phyloP scores from a whole-genome alignment of 2,888 invertebrate genomes.

The Drosophila heteroneura region DNA sequence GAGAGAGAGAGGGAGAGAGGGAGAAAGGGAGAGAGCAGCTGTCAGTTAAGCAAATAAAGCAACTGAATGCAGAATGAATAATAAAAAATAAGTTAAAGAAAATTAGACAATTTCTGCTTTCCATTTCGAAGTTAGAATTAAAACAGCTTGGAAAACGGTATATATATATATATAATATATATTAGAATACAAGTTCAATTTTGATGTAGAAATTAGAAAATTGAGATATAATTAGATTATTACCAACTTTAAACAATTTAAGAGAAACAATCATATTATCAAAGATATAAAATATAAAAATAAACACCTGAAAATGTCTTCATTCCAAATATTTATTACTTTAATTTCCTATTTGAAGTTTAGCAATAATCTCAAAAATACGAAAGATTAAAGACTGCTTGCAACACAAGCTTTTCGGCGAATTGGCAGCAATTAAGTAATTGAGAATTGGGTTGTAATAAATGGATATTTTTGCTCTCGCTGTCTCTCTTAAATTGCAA shows the following conservation, averaged over 20 bases:
- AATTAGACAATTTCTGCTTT: not conserved
- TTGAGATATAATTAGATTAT: not conserved
- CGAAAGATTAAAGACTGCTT: not conserved
- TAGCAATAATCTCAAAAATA: not conserved
- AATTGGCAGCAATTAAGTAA: not conserved
- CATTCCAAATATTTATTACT: not conserved
- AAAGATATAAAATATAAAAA: not conserved
- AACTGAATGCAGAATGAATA: not conserved
- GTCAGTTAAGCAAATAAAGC: slow-evolving; percentile 22
- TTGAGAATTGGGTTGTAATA: slow-evolving; percentile 6
- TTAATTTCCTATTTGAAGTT: not conserved
- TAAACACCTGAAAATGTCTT: not conserved
- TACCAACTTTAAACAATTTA: not conserved
- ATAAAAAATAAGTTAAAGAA: not conserved
- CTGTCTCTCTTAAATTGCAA: slow-evolving; percentile 1
- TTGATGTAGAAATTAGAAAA: not conserved
- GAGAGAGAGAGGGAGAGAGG: not conserved
- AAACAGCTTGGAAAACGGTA: not conserved
- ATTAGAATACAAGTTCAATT: not conserved
- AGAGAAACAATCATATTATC: not conserved
- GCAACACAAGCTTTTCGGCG: not conserved
- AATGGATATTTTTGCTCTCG: not conserved
- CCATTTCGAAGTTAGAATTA: not conserved
- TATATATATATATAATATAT: not conserved
- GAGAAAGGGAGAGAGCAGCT: slow-evolving; percentile 3